A percentile compares a stretch with the other conserved stretches of the same genome.
Conservation (phyloP, 2,888 invertebrate species). For the Pyrocoelia pectoralis region DNA sequence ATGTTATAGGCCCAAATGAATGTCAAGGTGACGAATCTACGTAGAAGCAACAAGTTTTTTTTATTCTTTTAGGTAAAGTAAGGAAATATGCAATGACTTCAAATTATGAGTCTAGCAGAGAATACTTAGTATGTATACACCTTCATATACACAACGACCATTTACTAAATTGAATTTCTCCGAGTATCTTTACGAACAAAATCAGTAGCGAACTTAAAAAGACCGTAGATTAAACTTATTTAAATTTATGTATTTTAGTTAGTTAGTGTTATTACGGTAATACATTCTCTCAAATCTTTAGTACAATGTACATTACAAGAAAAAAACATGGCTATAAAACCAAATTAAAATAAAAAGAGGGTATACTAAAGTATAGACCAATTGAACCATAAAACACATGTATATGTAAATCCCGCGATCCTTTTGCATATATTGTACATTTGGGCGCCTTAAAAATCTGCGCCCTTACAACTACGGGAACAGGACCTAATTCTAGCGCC, state of each 20-base stretch:
- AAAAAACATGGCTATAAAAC: slow-evolving; percentile 41
- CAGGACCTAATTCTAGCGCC: slow-evolving; percentile 44
- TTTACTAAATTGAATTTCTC: neutral
- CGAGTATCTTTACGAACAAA: too few species aligned
- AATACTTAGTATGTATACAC: too few species aligned
- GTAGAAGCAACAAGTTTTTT: too few species aligned
- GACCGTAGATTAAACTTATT: slow-evolving; percentile 1
- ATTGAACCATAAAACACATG: slow-evolving; percentile 59
- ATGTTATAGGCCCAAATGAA: too few species aligned
- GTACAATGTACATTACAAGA: slow-evolving; percentile 19
- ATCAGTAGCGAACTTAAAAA: too few species aligned
- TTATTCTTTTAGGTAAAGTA: too few species aligned
- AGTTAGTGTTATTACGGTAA: slow-evolving; percentile 9
- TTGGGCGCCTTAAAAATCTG: slow-evolving; percentile 51
- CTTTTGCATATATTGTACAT: slow-evolving; percentile 56
- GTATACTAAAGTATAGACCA: slow-evolving; percentile 51
- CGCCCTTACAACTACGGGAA: slow-evolving; percentile 43
- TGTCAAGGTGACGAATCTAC: too few species aligned
- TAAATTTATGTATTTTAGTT: slow-evolving; percentile 4
- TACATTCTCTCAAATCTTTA: neutral
- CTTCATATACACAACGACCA: neutral
- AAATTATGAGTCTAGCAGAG: too few species aligned
- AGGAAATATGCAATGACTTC: too few species aligned
- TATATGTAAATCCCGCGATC: slow-evolving; percentile 58
- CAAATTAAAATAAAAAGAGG: slow-evolving; percentile 55